These are phyloP conservation scores for Poeciliopsis infans DNA, from an alignment of 2,797 vertebrate genomes.

Conservation along the genomic window DNA sequence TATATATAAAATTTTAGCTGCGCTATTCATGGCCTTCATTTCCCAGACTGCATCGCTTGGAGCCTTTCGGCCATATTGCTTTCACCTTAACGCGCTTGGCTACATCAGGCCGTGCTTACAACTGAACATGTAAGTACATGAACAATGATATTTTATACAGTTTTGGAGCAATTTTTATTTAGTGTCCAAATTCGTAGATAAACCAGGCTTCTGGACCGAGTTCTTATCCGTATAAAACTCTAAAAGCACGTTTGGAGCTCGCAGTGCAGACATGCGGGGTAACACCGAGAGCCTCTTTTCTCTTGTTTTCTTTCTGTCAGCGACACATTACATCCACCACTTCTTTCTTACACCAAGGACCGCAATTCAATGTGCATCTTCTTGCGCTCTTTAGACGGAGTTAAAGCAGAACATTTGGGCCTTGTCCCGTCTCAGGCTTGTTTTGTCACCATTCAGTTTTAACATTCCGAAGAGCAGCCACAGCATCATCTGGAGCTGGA, in stretches of 20 bases:
- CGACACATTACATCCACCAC: neutral
- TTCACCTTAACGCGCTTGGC: slow-evolving; percentile 65
- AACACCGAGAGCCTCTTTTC: slow-evolving; percentile 20
- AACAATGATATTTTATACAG: slow-evolving; percentile 38
- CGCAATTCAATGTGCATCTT: neutral
- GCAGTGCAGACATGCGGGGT: neutral
- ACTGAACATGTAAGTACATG: slow-evolving; percentile 79
- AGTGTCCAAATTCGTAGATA: accelerated
- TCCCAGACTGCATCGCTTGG: slow-evolving; percentile 84
- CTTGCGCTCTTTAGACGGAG: neutral
- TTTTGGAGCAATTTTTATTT: accelerated
- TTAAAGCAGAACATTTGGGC: neutral
- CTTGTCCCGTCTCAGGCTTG: neutral
- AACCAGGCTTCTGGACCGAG: accelerated
- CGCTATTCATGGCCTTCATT: slow-evolving; percentile 67
- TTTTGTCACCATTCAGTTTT: neutral
- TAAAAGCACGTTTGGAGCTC: neutral
- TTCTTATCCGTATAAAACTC: neutral
- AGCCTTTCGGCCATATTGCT: slow-evolving; percentile 89
- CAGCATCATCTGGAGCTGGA: slow-evolving; percentile 1
- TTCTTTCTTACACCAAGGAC: neutral
- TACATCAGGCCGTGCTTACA: slow-evolving; percentile 55
- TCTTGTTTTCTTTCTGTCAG: slow-evolving; percentile 62
- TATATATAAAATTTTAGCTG: no score
- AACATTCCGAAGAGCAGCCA: neutral